These are phyloP conservation scores for Parnassius apollo DNA, from an alignment of 2,888 invertebrate genomes.

Conservation along the genomic window DNA sequence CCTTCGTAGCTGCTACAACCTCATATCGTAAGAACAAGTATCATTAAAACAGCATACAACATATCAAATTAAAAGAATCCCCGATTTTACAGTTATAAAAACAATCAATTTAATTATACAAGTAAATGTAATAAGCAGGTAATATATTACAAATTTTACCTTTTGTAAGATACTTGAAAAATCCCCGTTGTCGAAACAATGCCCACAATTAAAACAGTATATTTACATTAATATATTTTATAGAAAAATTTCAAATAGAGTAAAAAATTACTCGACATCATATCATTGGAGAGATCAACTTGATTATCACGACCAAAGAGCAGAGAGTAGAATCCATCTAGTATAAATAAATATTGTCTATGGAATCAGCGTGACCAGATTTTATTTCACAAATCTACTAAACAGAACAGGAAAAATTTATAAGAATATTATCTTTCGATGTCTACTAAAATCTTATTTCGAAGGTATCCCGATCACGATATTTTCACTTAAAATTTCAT, in stretches of 20 bases:
- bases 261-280: constrained; percentile 49
- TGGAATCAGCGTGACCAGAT: no score
- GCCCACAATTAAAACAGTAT: constrained; percentile 40
- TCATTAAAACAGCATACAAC: constrained; percentile 25
- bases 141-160: constrained; percentile 11
- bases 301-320: no score
- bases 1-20: constrained; percentile 28
- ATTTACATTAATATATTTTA: constrained; percentile 45
- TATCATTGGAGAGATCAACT: constrained; percentile 36
- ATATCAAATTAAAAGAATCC: constrained; percentile 14
- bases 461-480: no score
- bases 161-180: constrained; percentile 33
- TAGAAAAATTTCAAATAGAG: constrained; percentile 39
- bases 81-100: constrained; percentile 32
- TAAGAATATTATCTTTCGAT: no score
- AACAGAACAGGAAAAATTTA: no score
- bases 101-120: constrained; percentile 10
- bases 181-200: constrained; percentile 27
- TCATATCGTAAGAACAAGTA: constrained; percentile 6
- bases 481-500: no score
- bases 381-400: no score
- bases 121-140: no score
- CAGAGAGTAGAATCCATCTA: no score
- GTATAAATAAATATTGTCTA: no score
- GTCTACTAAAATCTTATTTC: no score